Conservation (phyloP, 2,888 invertebrate species). For the Amblyjoppa proteus region DNA sequence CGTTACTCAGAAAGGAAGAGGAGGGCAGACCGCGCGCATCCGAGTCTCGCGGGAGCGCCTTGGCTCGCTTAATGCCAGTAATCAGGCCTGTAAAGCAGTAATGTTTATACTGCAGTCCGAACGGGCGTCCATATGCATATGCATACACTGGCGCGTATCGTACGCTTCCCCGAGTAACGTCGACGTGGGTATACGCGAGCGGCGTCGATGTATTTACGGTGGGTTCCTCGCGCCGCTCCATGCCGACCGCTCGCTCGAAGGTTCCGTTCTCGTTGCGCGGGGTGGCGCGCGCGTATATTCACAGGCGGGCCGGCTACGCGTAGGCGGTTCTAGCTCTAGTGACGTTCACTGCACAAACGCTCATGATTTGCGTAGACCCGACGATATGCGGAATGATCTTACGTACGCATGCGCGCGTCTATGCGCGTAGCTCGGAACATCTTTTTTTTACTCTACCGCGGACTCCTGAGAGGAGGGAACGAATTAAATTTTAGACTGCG, state of each 20-base stretch:
- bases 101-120: constrained; percentile 69
- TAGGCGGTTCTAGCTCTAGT: constrained; percentile 41
- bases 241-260: constrained; percentile 7
- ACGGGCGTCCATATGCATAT: constrained; percentile 61
- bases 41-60: constrained; percentile 66
- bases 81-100: constrained; percentile 70
- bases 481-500: not conserved
- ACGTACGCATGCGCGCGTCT: constrained; percentile 13
- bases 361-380: constrained; percentile 33
- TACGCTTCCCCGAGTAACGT: constrained; percentile 4
- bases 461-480: not conserved
- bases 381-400: not conserved
- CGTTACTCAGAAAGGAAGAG: constrained; percentile 64
- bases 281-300: constrained; percentile 1
- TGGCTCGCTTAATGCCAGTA: constrained; percentile 70
- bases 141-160: constrained; percentile 31
- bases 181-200: not conserved
- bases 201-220: not conserved
- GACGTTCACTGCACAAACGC: constrained; percentile 26
- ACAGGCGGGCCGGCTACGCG: constrained; percentile 1
- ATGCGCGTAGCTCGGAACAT: not conserved
- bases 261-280: constrained; percentile 22
- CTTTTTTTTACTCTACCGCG: not conserved
- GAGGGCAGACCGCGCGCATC: constrained; percentile 58
- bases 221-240: not conserved